phyloP scores from a whole-genome alignment of 2,797 vertebrate genomes.

The Euthynnus affinis region DNA sequence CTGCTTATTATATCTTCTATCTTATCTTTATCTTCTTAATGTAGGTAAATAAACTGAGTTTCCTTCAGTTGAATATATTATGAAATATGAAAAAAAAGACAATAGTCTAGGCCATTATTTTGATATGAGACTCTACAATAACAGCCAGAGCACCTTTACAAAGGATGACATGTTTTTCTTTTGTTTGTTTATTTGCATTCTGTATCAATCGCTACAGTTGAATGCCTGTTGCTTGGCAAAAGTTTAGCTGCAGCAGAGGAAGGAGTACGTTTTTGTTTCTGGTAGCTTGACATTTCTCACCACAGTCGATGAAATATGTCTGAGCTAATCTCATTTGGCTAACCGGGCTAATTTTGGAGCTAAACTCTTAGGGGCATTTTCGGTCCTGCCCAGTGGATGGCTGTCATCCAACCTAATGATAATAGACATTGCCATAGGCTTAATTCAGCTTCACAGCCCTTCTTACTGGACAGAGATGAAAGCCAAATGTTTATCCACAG shows the following conservation, averaged over 20 bases:
- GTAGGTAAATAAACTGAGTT: conserved; percentile 6
- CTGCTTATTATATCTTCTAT: conserved; percentile 27
- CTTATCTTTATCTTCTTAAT: too few species aligned
- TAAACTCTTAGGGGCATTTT: conserved; percentile 52
- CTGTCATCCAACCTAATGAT: conserved; percentile 66
- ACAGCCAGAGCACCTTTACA: not conserved
- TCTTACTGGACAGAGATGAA: conserved; percentile 56
- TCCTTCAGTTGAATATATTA: conserved; percentile 1
- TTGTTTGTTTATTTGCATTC: not conserved
- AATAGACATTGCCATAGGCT: conserved; percentile 58
- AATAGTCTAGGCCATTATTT: conserved; percentile 13
- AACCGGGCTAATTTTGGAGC: conserved; percentile 60
- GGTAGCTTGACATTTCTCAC: conserved; percentile 46
- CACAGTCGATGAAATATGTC: conserved; percentile 59
- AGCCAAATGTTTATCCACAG: conserved; percentile 60
- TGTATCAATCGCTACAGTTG: not conserved
- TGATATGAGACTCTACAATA: conserved; percentile 3
- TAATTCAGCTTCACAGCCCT: conserved; percentile 66
- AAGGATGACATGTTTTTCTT: not conserved
- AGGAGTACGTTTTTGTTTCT: conserved; percentile 20
- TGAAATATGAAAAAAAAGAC: conserved; percentile 37
- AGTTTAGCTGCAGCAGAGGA: conserved; percentile 26
- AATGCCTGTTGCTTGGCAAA: conserved; percentile 46
- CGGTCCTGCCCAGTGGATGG: conserved; percentile 46
- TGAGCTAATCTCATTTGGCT: conserved; percentile 60